Base-by-base conservation (phyloP, 2,888 invertebrate genomes). In the Nemotelus pantherinus region DNA sequence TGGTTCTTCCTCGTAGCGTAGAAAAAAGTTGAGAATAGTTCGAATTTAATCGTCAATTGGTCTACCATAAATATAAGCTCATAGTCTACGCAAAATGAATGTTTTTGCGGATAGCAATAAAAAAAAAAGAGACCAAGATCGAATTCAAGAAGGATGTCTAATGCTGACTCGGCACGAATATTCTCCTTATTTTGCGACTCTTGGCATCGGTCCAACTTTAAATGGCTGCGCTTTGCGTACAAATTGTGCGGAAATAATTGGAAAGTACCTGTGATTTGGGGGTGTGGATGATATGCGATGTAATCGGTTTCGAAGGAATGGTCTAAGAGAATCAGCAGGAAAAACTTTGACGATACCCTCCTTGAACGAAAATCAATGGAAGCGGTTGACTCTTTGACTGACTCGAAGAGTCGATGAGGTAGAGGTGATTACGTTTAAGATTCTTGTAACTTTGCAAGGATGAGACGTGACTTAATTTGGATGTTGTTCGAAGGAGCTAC, bases 241-340 rank as follows among this genome's bases (percentile, higher is more conserved):
- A 79, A 79, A 79, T 79, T 79, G 79, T 78, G 77, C 77, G 79
- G 79, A 79, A 79, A 79, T 79, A 79, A 79, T 79, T 79, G 79
- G 74, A 58, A 79, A 78, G 76, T 70, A 63, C 70, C 77, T 74
- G 74, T 63, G 60, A 60, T 74, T 60, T 53, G 9, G 41, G 50
- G 39, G 9, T 25, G 25, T 47, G 74, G 74, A 74, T 63, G 74
- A 74, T 47, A 63, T 60, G 60, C 74, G 63, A 70, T 55, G 41
- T 3, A 57, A 57, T 41, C 41, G 60, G 60, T 60, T 25, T 25
- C 39, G 65, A 45, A 44, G 47, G 47, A 65, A 65, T 41, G 7
- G 7, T 39, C 25, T n/a, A 43, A 60, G 25, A 60, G 39, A 3
- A 43, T 39, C 7, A 60, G 41, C 9, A 63, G 63, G 57, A 57